Conservation (phyloP, 2,113 vertebrate genomes). For the Parus major region DNA sequence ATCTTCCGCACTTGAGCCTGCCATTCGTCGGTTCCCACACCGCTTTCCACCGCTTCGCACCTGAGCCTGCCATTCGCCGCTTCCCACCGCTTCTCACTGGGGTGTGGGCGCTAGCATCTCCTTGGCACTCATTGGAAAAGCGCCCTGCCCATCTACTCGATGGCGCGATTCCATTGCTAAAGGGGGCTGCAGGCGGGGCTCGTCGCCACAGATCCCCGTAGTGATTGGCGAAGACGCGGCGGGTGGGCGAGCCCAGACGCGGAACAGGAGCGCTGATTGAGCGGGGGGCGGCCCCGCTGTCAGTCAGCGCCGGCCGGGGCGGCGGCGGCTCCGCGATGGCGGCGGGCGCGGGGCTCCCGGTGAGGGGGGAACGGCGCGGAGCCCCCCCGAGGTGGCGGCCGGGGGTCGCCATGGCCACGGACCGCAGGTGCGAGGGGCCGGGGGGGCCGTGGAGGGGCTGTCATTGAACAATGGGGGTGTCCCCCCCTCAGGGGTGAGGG, state of each 20-base stretch:
- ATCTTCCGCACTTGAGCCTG: neutral
- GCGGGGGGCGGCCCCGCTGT: neutral
- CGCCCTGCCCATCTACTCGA: fast-evolving
- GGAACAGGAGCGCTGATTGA: neutral
- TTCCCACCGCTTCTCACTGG: neutral
- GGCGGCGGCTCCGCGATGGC: neutral
- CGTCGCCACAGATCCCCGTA: fast-evolving
- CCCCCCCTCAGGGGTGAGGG: neutral
- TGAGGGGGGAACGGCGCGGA: neutral
- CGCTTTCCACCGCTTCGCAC: neutral
- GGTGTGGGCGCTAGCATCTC: fast-evolving
- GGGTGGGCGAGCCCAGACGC: neutral
- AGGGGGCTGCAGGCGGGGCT: neutral
- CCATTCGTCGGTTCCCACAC: neutral
- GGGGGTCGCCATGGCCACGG: neutral
- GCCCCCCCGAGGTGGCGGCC: neutral
- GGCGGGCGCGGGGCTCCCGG: neutral
- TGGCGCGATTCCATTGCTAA: fast-evolving
- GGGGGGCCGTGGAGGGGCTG: neutral
- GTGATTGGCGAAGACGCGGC: neutral
- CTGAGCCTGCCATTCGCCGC: neutral
- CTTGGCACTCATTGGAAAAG: neutral
- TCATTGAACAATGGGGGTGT: neutral
- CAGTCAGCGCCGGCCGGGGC: neutral
- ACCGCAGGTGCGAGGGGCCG: neutral